Evolutionary conservation across 2,888 invertebrate genomes (phyloP).

Genomic region (Stratiomys singularior): DNA sequence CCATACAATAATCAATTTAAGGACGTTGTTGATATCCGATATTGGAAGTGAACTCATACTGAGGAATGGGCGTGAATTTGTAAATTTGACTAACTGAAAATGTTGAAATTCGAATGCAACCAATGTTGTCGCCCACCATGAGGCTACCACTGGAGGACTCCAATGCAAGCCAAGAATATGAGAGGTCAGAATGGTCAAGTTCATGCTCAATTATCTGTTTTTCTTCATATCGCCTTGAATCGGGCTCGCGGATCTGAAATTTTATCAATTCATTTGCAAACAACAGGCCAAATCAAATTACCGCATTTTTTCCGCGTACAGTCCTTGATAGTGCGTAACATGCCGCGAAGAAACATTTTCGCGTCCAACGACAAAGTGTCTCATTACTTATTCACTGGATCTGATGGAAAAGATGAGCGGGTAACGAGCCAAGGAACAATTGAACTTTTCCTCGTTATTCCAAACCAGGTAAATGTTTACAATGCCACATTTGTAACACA

Average conservation of each 20-base stretch:
- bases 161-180: not conserved
- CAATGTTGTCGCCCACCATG: not conserved
- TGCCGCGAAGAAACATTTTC: slow-evolving; percentile 40
- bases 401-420: not conserved
- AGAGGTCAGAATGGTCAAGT: slow-evolving; percentile 33
- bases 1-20: not conserved
- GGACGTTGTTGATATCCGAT: not conserved
- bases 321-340: slow-evolving; percentile 42
- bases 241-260: not conserved
- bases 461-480: slow-evolving; percentile 3
- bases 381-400: slow-evolving; percentile 18
- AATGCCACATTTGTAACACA: slow-evolving; percentile 17
- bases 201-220: slow-evolving; percentile 7
- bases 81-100: too few relatives aligned
- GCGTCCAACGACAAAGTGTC: slow-evolving; percentile 5
- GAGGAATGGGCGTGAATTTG: too few relatives aligned
- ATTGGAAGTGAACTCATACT: not conserved
- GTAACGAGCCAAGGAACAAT: too few relatives aligned
- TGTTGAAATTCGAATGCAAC: not conserved
- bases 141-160: not conserved
- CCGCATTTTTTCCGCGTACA: slow-evolving; percentile 40
- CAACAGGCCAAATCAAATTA: slow-evolving; percentile 18
- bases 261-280: not conserved
- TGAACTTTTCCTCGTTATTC: not conserved
- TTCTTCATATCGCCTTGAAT: not conserved